Evolutionary conservation across 2,797 vertebrate genomes (phyloP), one percentile per base, ranked within the genome.

Genomic region (Tenualosa ilisha): DNA sequence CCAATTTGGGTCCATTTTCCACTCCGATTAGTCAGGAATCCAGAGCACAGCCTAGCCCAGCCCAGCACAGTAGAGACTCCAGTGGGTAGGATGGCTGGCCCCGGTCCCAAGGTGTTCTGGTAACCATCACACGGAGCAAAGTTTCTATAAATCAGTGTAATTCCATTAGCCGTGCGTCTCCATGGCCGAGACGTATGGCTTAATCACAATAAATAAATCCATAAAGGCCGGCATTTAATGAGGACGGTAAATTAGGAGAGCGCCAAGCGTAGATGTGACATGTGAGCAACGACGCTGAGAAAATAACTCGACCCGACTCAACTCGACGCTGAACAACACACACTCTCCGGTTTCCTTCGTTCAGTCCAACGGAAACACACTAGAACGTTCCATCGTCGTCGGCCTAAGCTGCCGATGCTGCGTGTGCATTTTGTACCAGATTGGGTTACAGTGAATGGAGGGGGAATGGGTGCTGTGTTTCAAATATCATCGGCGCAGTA

Each of bases 381-480:
- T 5, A 72, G 31, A 72, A 72, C 37, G 26, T 72, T 37, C 65
- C 26, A 13, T 40, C 12, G 63, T 31, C 3, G 26, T 4, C 46
- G 46, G 46, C 46, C 46, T 46, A 46, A 46, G 8, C 63, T 31
- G 24, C 3, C 63, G 1, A 84, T 83, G 83, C 75, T 65, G 82
- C 75, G 81, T 75, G 84, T 90, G 86, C 84, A 89, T 86, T 84
- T 84, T 81, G 88, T 83, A 90, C 89, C 81, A 83, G 86, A 89
- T 90, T 86, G 86, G 89, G 89, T 89, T 90, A 88, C 88, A 86
- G 86, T 83, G 82, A 87, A 87, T 88, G 26, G 81, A 46, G 49
- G 79, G 84, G 85, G 85, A 72, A 56, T 63, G 56, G 82, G 59
- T 53, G 72, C 11, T 13, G 82, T 81, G 88, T 88, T 89, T 90